phyloP scores from a whole-genome alignment of 2,797 vertebrate genomes.

The Syndactyla subalaris region DNA sequence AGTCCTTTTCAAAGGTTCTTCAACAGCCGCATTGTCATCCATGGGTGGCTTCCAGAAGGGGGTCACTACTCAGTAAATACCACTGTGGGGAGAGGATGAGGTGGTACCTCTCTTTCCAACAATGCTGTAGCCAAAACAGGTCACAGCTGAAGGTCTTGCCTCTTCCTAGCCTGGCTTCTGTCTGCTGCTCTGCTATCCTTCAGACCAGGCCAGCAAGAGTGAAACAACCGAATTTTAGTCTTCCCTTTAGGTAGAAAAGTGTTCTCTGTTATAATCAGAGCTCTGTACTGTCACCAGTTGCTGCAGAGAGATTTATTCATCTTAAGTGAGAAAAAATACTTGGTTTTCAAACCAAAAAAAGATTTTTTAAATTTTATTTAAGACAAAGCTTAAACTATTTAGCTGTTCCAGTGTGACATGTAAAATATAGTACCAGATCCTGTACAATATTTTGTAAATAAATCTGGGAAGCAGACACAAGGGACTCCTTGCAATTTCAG shows the following conservation, averaged over 20 bases:
- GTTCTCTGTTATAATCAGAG: neutral
- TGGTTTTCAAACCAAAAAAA: neutral
- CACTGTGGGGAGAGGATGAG: neutral
- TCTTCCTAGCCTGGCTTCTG: neutral
- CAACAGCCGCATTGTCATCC: neutral
- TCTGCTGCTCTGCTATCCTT: neutral
- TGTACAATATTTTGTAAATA: neutral
- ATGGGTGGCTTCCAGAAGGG: rapidly evolving
- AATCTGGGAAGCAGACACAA: neutral
- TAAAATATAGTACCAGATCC: neutral
- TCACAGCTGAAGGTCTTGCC: neutral
- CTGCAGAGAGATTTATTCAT: neutral
- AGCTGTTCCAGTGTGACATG: neutral
- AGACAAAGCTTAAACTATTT: neutral
- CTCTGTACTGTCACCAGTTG: neutral
- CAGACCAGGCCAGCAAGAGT: neutral
- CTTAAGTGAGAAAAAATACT: neutral
- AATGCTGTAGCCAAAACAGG: neutral
- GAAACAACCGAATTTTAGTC: neutral
- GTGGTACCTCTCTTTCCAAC: neutral
- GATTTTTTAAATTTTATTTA: neutral
- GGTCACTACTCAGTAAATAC: neutral
- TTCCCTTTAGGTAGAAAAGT: neutral
- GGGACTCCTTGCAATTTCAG: neutral
- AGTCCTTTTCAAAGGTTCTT: neutral